Base-by-base conservation (phyloP, 2,888 invertebrate species). In the Coremacera marginata region DNA sequence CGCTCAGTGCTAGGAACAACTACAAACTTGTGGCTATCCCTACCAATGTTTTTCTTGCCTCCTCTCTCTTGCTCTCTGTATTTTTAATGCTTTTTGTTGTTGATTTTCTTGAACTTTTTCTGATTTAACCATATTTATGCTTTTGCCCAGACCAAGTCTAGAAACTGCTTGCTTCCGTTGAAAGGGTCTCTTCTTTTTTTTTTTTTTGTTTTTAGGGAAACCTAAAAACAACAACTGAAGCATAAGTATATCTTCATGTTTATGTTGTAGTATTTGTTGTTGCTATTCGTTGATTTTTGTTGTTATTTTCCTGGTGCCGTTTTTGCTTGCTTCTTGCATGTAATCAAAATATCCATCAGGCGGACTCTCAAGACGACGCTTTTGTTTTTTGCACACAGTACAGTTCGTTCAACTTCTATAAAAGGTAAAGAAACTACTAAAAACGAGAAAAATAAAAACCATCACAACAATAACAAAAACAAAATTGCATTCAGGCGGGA, bases 261-360 rank as follows among this genome's bases (percentile, higher is more conserved):
- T 44, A 19, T 25, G 27, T 68, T 68, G 22, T 27, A 25, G 19
- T 55, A 25, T 14, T 55, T 70, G 31, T 55, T 34, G 22, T 57
- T 71, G 57, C 16, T 51, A 16, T 49, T 63, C 37, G 11, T 8
- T 68, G 16, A n/a, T n/a, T n/a, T 44, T 70, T 68, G n/a, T 68
- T 37, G 14, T 37, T 52, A 9, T 31, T 52, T 70, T 52, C n/a
- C 63, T 63, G 63, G 51, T 73, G 27, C 73, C 63, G 51, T 73
- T 73, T 49, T 70, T 27, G 31, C 70, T 44, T 44, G 14, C 67
- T 16, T 22, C 22, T 22, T 37, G 72, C 25, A 27, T 72, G 62
- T 49, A 73, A 62, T 73, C 72, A 73, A 73, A 73, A 73, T 63
- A 73, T 63, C 52, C 65, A 73, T 37, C 60, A 25, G 71, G 25